Conservation (phyloP, 2,113 vertebrate species). For the Myrmecophaga tridactyla region DNA sequence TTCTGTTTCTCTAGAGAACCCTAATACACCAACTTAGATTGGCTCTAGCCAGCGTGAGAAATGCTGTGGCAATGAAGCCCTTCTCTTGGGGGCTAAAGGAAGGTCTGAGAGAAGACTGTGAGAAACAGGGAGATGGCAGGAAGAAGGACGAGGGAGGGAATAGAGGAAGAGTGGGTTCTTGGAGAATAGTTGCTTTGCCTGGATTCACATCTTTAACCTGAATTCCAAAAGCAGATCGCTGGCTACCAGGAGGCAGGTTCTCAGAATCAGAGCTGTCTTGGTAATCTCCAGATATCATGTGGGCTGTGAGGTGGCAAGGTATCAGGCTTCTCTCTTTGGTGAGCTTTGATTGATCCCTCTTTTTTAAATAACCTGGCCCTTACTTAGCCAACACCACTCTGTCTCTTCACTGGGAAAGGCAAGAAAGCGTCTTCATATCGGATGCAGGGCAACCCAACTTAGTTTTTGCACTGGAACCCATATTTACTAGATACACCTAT, state of each 20-base stretch:
- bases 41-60: neutral
- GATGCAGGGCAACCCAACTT: too few relatives aligned
- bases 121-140: neutral
- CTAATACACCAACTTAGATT: too few relatives aligned
- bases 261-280: neutral
- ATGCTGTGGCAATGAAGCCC: neutral
- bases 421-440: neutral
- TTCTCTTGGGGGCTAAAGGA: neutral
- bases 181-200: neutral
- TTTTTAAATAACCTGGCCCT: neutral
- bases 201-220: neutral
- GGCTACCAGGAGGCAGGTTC: neutral
- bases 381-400: neutral
- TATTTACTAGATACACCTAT: neutral
- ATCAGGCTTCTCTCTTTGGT: neutral
- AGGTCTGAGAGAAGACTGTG: neutral
- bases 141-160: too few relatives aligned
- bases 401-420: neutral
- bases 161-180: neutral
- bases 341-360: neutral
- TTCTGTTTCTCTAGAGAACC: too few relatives aligned
- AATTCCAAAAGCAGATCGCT: neutral
- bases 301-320: neutral
- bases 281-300: neutral
- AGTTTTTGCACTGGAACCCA: fast-evolving